Conservation (phyloP, 2,888 invertebrate species). For the Pandemis heparana region DNA sequence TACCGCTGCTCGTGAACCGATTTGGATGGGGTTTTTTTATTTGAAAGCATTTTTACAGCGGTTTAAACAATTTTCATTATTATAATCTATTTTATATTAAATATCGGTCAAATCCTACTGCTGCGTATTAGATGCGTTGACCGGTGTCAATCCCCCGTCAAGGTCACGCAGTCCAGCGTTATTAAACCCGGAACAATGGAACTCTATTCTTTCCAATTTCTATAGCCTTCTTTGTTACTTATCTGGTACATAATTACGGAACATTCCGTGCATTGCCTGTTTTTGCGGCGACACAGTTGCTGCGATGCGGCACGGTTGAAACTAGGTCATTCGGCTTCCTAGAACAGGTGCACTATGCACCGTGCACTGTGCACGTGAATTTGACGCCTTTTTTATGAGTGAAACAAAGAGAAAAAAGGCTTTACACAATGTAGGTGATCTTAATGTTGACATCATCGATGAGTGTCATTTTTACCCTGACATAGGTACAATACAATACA, state of each 20-base stretch:
- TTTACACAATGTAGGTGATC: no score
- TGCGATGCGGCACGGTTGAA: slow-evolving; percentile 40
- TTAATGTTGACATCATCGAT: no score
- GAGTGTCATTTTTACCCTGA: no score
- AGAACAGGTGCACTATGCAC: slow-evolving; percentile 34
- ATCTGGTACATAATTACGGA: slow-evolving; percentile 37
- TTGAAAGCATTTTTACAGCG: no score
- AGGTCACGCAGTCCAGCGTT: background rate
- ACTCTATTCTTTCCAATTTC: slow-evolving; percentile 18
- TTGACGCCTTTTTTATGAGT: background rate
- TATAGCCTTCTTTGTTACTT: slow-evolving; percentile 37
- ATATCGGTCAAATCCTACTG: no score
- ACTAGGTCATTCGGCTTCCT: slow-evolving; percentile 42
- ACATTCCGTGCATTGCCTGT: slow-evolving; percentile 38
- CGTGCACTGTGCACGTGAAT: background rate
- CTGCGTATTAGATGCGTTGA: no score
- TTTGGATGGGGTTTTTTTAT: no score
- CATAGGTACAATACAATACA: no score
- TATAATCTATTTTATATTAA: no score
- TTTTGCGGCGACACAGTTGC: slow-evolving; percentile 43
- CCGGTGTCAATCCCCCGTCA: background rate
- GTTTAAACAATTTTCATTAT: no score
- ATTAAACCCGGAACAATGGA: slow-evolving; percentile 9
- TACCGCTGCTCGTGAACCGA: no score
- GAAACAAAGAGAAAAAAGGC: no score